Base-by-base conservation (phyloP, 23 tunicate species). In the Halocynthia roretzi region DNA sequence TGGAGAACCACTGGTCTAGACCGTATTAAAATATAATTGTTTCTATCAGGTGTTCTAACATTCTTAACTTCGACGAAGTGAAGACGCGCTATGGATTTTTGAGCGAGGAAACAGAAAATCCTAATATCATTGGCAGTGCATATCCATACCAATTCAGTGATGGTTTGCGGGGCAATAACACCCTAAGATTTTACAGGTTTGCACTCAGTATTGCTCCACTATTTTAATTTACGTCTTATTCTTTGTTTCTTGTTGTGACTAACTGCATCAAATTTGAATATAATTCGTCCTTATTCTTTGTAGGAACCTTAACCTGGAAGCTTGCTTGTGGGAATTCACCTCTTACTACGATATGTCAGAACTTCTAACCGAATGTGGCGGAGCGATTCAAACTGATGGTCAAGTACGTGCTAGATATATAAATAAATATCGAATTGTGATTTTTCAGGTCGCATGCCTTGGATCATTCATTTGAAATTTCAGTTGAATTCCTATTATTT, bases 331-430 rank as follows among this genome's bases (percentile, higher is more conserved):
- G 99, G 84, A 84, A 61, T 94, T 94, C 78, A 83, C 84, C 4
- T 74, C 91, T 12, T 94, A 77, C 78, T 94, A 84, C 68, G 99
- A 94, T 65, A 88, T 94, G 99, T 85, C 99, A 6, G 99, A 94
- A 69, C 77, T 94, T 7, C 67, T 87, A 74, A 76, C 76, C 15
- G 96, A 88, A 76, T 94, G 99, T 61, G 99, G 99, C 31, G 99
- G 95, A 8, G 69, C 72, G 20, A 83, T 85, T 52, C 87, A 82
- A 55, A 94, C 95, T 7, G 99, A 94, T 55, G 99, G 99, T 40
- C 99, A 94, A 91, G 99, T 94, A 48, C 11, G 81, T 17, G 17
- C 14, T 21, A 4, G 50, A 15, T 49, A 51, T 72, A 10, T 61
- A 4, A 31, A 31, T 31, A 31, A 31, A 31, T 31, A 31, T 31